Conservation (phyloP, 2,797 vertebrate genomes). For the Taeniopygia guttata region DNA sequence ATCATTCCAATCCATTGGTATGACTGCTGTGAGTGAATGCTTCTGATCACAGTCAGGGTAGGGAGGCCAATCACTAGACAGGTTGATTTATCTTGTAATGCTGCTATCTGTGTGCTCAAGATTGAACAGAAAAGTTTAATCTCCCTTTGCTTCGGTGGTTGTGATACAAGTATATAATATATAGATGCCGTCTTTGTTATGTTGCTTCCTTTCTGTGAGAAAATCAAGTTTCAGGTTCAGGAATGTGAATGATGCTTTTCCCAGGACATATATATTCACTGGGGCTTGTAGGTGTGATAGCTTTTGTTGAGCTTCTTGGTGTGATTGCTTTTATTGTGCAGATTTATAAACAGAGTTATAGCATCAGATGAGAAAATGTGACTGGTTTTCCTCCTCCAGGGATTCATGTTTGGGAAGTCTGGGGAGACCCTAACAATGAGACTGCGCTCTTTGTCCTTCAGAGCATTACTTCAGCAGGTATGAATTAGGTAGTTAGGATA, state of each 20-base stretch:
- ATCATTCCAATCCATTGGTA: background rate
- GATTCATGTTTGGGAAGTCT: conserved; percentile 71
- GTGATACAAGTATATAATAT: background rate
- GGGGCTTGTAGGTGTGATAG: background rate
- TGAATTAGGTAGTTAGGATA: background rate
- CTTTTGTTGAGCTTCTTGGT: background rate
- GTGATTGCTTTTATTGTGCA: background rate
- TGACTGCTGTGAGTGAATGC: background rate
- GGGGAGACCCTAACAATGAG: conserved; percentile 69
- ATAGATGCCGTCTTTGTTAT: background rate
- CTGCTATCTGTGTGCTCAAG: background rate
- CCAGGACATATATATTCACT: background rate
- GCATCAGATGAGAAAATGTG: background rate
- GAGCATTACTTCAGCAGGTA: conserved; percentile 70
- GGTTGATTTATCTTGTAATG: background rate
- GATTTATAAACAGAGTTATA: background rate
- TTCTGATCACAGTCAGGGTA: background rate
- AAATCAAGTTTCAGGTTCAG: background rate
- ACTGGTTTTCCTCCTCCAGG: conserved; percentile 4
- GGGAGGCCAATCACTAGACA: background rate
- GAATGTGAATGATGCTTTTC: background rate
- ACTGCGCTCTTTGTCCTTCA: conserved; percentile 67
- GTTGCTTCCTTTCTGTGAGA: background rate
- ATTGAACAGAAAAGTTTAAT: background rate
- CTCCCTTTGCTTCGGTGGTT: background rate